Conservation (phyloP, 2,113 vertebrate species). For the Rousettus leschenaultii region DNA sequence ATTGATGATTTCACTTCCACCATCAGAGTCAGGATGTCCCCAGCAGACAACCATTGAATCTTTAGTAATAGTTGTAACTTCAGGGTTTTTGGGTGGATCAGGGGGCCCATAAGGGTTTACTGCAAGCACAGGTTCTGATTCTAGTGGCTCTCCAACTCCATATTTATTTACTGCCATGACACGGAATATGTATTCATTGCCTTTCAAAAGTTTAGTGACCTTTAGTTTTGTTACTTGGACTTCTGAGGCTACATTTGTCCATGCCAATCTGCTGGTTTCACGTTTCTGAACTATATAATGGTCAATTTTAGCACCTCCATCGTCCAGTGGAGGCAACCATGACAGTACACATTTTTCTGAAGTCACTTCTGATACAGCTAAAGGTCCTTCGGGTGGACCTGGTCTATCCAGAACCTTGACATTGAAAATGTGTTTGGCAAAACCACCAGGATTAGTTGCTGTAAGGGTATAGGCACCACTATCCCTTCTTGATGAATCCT, state of each 20-base stretch:
- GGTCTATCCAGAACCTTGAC: constrained; percentile 98
- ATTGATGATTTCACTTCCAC: constrained; percentile 94
- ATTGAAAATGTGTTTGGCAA: constrained; percentile 96
- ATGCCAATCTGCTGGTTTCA: constrained; percentile 97
- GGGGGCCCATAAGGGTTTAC: constrained; percentile 93
- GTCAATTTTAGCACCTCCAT: constrained; percentile 95
- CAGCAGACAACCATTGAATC: constrained; percentile 97
- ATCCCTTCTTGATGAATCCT: constrained; percentile 94
- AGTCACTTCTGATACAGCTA: constrained; percentile 90
- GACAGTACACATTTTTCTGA: constrained; percentile 93
- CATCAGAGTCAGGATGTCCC: constrained; percentile 93
- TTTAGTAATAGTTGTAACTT: constrained; percentile 94
- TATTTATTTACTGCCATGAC: constrained; percentile 99
- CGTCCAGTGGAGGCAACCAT: constrained; percentile 93
- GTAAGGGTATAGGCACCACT: constrained; percentile 94
- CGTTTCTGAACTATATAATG: constrained; percentile 96
- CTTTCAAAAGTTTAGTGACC: constrained; percentile 95
- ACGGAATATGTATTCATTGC: constrained; percentile 98
- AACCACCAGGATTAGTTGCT: constrained; percentile 95
- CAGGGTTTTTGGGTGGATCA: constrained; percentile 92
- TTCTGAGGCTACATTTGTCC: constrained; percentile 93
- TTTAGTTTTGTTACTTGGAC: constrained; percentile 90
- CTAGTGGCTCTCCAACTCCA: constrained; percentile 93
- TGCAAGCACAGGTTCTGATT: constrained; percentile 92
- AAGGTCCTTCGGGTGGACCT: constrained; percentile 93